These are phyloP conservation scores for Aphaenogaster ashmeadi DNA, from an alignment of 1,140 invertebrate species.

Conservation along the genomic window DNA sequence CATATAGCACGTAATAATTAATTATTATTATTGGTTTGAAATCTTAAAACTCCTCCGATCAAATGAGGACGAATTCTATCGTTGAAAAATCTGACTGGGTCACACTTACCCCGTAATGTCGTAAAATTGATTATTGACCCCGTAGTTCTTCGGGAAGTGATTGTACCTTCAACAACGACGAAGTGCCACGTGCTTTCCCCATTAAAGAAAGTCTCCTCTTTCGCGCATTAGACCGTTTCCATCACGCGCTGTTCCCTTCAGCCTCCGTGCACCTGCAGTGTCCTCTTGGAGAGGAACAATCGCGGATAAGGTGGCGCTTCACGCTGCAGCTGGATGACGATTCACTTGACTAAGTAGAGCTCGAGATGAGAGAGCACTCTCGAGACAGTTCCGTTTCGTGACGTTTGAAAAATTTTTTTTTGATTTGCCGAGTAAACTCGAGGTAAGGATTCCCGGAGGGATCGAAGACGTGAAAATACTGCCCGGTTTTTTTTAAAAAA, in stretches of 20 bases:
- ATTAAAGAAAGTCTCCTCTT: conserved; percentile 5
- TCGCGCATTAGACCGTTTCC: conserved; percentile 74
- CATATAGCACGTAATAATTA: neutral
- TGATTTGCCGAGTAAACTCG: neutral
- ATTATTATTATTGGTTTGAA: neutral
- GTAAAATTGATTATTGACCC: conserved; percentile 9
- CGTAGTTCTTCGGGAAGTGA: neutral
- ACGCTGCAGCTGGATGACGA: conserved; percentile 77
- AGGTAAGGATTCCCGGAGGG: conserved; percentile 5
- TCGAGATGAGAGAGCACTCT: neutral
- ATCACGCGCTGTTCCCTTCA: conserved; percentile 70
- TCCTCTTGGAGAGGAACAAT: conserved; percentile 80
- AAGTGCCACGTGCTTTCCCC: neutral
- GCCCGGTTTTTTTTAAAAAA: neutral
- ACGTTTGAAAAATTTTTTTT: conserved; percentile 21
- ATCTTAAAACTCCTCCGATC: neutral
- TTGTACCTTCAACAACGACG: conserved; percentile 5
- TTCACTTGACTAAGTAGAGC: conserved; percentile 27
- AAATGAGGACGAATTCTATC: neutral
- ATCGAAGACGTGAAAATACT: neutral
- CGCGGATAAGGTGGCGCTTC: conserved; percentile 80
- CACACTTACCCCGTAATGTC: conserved; percentile 4
- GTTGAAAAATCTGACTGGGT: conserved; percentile 3
- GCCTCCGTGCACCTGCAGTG: conserved; percentile 73
- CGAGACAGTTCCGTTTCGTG: conserved; percentile 16